These are phyloP conservation scores for Lithophane ornitopus DNA, from an alignment of 2,888 invertebrate genomes.

Conservation along the genomic window DNA sequence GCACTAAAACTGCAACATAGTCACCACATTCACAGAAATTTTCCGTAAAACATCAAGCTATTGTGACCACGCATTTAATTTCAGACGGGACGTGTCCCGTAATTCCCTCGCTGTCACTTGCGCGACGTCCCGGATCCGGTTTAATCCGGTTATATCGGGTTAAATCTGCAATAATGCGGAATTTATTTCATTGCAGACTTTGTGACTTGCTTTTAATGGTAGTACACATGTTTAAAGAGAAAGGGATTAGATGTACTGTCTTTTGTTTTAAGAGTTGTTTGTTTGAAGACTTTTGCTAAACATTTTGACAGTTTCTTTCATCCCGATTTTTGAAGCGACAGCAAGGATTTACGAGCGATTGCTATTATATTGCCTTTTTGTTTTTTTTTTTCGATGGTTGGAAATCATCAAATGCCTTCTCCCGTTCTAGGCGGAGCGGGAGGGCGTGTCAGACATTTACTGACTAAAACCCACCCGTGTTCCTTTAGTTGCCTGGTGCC, in stretches of 20 bases:
- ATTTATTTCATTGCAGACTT: conserved; percentile 69
- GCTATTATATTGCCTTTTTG: neutral
- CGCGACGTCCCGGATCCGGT: conserved; percentile 69
- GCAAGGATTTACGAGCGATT: neutral
- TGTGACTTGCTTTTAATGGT: conserved; percentile 60
- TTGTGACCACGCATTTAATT: conserved; percentile 70
- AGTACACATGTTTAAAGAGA: conserved; percentile 46
- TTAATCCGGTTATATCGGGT: conserved; percentile 75
- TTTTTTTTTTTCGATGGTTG: too few relatives aligned
- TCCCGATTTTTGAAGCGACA: neutral
- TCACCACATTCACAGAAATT: conserved; percentile 51
- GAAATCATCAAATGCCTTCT: too few relatives aligned
- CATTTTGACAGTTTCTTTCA: neutral
- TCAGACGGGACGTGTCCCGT: conserved; percentile 64
- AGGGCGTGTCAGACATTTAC: too few relatives aligned
- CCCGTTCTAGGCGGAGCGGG: too few relatives aligned
- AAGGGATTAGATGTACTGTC: conserved; percentile 27
- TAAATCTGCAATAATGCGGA: conserved; percentile 75
- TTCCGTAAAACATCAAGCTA: conserved; percentile 59
- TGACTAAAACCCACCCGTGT: too few relatives aligned
- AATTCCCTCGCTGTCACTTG: conserved; percentile 71
- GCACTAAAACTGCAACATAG: conserved; percentile 25
- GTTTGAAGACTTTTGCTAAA: neutral
- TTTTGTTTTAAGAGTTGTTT: conserved; percentile 21
- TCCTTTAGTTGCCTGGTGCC: too few relatives aligned